Evolutionary conservation across 2,113 vertebrate species (phyloP).

Genomic region (Beaufortia kweichowensis): DNA sequence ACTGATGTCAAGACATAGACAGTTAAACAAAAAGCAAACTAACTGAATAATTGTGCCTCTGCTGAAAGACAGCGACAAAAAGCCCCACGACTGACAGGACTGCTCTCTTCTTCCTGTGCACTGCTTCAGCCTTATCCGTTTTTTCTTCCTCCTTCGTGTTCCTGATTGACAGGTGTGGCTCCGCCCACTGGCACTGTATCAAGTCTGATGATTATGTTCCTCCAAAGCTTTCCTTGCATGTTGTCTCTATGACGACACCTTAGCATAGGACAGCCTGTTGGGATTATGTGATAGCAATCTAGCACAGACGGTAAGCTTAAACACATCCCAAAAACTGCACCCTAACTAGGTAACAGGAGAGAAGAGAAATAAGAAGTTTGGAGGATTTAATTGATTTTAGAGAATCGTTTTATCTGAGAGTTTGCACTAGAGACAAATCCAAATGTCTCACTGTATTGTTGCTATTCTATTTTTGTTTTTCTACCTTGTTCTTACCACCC

Average conservation of each 20-base stretch:
- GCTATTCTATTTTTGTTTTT: neutral
- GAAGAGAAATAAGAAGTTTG: neutral
- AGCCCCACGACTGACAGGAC: constrained; percentile 33
- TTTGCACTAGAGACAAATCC: constrained; percentile 29
- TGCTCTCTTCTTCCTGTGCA: constrained; percentile 15
- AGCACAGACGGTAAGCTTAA: constrained; percentile 26
- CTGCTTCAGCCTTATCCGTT: constrained; percentile 17
- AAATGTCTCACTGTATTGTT: constrained; percentile 5
- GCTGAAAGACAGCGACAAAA: constrained; percentile 24
- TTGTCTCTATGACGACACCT: constrained; percentile 44
- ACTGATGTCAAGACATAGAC: constrained; percentile 11
- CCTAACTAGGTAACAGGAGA: neutral
- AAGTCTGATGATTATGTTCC: constrained; percentile 22
- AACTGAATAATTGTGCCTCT: constrained; percentile 41
- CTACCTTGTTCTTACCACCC: constrained; percentile 5
- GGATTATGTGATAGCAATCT: constrained; percentile 30
- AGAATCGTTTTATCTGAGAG: constrained; percentile 17
- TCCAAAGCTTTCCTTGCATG: constrained; percentile 42
- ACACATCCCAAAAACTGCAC: constrained; percentile 18
- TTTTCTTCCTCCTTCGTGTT: constrained; percentile 26
- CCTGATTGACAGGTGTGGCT: constrained; percentile 41
- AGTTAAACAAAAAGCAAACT: constrained; percentile 3
- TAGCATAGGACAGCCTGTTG: constrained; percentile 13
- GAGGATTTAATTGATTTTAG: constrained; percentile 10
- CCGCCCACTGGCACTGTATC: constrained; percentile 41